Percentiles rank a stretch among this genome's conserved stretches.
Evolutionary conservation across 2,888 invertebrate species (phyloP).

Genomic region (Spodoptera littoralis): DNA sequence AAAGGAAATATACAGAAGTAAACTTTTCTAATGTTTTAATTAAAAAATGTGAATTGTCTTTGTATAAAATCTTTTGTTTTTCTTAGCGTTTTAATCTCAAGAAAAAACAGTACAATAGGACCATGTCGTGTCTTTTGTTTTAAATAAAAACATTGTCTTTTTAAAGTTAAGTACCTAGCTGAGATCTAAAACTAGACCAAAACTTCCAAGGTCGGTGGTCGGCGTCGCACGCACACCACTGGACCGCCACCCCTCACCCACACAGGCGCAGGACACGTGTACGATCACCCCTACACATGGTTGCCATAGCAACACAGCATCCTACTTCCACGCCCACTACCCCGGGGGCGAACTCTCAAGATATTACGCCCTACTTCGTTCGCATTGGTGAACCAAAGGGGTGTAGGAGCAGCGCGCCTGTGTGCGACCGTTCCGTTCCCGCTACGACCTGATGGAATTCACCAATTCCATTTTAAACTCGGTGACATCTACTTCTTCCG

Average conservation of each 20-base stretch:
- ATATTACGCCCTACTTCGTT: conserved; percentile 87
- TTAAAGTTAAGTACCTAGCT: conserved; percentile 35
- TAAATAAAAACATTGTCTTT: conserved; percentile 31
- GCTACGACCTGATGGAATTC: conserved; percentile 69
- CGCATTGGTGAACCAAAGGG: conserved; percentile 87
- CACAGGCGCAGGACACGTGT: conserved; percentile 73
- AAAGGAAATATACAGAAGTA: background rate
- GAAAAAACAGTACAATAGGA: conserved; percentile 33
- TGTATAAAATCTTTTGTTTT: conserved; percentile 20
- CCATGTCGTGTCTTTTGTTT: conserved; percentile 39
- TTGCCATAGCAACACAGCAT: conserved; percentile 90
- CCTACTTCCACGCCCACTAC: conserved; percentile 89
- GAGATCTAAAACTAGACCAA: conserved; percentile 77
- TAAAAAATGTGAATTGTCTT: conserved; percentile 2
- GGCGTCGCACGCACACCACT: conserved; percentile 64
- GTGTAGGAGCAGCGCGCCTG: conserved; percentile 77
- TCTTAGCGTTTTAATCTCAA: conserved; percentile 17
- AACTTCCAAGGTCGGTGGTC: conserved; percentile 82
- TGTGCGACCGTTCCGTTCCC: conserved; percentile 77
- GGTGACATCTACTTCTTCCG: conserved; percentile 58
- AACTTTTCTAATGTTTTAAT: conserved; percentile 1
- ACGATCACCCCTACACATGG: conserved; percentile 84
- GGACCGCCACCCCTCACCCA: conserved; percentile 70
- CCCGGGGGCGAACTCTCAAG: conserved; percentile 88
- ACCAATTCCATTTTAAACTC: conserved; percentile 69